Evolutionary conservation across 2,888 invertebrate genomes (phyloP), one percentile per base, ranked within the genome.

Genomic region (Eurytoma adleriae): DNA sequence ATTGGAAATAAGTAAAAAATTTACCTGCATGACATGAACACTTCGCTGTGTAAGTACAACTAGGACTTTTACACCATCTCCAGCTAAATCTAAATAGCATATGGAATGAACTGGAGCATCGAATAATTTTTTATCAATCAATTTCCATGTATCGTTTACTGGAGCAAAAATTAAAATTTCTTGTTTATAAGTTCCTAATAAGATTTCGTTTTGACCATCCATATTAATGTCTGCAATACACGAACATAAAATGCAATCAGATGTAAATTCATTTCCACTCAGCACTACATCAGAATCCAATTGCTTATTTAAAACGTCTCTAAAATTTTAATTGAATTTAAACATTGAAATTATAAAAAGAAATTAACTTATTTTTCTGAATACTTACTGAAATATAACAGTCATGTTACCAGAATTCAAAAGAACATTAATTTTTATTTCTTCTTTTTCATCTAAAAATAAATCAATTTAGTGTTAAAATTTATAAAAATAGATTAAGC

Each of bases 181-280:
- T 92, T 94, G 93, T 54, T 93, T 93, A 89, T 94, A 95, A 13
- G 94, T 95, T 75, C 95, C 95, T 54, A 95, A 89, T 27, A 95
- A 86, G 78, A 95, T 93, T 91, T 95, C 95, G 85, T 93, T 93
- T 76, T 91, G 89, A 0, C 94, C 94, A 90, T 95, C 95, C 91
- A 95, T 93, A 89, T 95, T 94, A 71, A 95, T 91, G 88, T 95
- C 95, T 7, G 93, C 93, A 14, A 94, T 91, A 86, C 93, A 93
- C 52, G 93, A 92, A 84, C 94, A 93, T n/a, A 94, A 90, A 56
- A 93, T 92, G 80, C 93, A 92, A 86, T 94, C 94, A 83, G 91
- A 93, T 10, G 83, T 79, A 59, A 91, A 89, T 83, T 94, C 93
- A 84, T 93, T 93, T 61, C 91, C 89, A 52, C 90, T 89, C 61